phyloP scores from a whole-genome alignment of 2,797 vertebrate genomes.

The Morus bassanus region DNA sequence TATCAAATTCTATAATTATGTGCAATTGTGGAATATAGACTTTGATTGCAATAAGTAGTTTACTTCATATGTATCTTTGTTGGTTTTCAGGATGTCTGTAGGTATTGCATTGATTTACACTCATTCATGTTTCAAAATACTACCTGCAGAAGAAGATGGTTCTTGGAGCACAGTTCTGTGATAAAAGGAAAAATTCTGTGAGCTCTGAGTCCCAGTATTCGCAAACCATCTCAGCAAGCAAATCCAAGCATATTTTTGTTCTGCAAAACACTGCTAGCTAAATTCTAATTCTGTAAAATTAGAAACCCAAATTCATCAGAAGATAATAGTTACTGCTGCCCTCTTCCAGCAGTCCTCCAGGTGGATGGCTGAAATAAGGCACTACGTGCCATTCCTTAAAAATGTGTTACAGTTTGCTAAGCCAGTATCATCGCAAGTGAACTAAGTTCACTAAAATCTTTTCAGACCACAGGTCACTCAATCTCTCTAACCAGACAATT shows the following conservation, averaged over 20 bases:
- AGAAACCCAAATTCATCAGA: background rate
- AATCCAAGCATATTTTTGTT: background rate
- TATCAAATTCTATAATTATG: background rate
- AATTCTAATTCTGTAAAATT: background rate
- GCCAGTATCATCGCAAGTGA: background rate
- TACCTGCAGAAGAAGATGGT: background rate
- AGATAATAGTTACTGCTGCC: background rate
- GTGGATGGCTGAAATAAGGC: background rate
- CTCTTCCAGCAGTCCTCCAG: background rate
- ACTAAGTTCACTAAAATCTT: background rate
- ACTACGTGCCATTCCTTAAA: background rate
- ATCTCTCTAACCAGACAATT: background rate
- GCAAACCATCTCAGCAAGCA: background rate
- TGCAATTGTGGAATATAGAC: background rate
- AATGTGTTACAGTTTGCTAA: background rate
- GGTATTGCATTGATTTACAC: background rate
- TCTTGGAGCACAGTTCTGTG: background rate
- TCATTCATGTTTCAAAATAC: background rate
- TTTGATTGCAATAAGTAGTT: background rate
- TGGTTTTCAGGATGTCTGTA: background rate
- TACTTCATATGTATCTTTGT: background rate
- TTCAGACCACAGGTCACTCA: background rate
- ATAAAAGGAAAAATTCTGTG: background rate
- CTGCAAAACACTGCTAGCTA: background rate
- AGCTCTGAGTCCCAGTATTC: background rate